A percentile compares a stretch with the other conserved stretches of the same genome.
Conservation (phyloP, 2,113 vertebrate genomes). For the Tetrax tetrax region DNA sequence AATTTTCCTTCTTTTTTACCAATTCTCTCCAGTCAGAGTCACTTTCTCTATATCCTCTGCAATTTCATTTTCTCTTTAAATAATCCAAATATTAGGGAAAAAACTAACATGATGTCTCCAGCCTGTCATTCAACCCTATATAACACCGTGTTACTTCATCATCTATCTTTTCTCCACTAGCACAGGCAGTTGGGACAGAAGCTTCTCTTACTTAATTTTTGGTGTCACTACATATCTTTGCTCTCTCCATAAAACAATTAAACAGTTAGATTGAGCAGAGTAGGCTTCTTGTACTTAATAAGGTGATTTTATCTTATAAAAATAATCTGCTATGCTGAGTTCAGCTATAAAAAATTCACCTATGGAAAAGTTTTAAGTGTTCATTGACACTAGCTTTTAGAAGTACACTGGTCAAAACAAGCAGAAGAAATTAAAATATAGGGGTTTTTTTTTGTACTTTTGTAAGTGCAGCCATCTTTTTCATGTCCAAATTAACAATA, state of each 20-base stretch:
- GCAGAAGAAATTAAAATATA: background rate
- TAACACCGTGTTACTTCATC: background rate
- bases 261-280: background rate
- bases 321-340: background rate
- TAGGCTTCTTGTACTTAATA: background rate
- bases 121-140: background rate
- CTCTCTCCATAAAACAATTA: background rate
- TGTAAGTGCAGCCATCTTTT: background rate
- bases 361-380: background rate
- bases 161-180: background rate
- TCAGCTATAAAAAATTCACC: background rate
- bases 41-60: background rate
- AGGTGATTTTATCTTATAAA: background rate
- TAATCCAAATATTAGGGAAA: background rate
- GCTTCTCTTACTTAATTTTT: background rate
- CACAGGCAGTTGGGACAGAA: background rate
- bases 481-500: background rate
- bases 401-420: background rate
- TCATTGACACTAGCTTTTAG: background rate
- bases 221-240: background rate
- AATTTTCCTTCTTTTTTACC: background rate
- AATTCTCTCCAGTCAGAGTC: background rate
- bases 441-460: background rate
- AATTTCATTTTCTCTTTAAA: background rate
- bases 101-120: background rate